Conservation (phyloP, 2,797 vertebrate species). For the Kryptolebias ocellatus region DNA sequence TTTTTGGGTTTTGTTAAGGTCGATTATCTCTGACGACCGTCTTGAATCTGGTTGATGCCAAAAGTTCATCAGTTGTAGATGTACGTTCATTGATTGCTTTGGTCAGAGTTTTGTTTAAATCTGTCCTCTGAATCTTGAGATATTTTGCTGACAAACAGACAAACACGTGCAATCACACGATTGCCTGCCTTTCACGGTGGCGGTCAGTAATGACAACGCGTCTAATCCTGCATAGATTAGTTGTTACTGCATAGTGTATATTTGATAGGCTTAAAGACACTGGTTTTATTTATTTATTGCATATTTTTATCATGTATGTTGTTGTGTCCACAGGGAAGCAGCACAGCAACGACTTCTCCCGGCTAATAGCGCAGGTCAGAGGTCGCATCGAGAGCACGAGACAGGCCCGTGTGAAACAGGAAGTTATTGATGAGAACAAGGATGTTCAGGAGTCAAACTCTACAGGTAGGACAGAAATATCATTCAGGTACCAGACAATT, state of each 20-base stretch:
- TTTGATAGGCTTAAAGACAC: no score
- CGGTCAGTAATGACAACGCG: not conserved
- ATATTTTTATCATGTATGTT: not conserved
- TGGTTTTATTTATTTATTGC: not conserved
- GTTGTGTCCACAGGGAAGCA: conserved; percentile 74
- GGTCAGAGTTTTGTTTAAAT: no score
- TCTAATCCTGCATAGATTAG: not conserved
- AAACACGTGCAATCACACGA: no score
- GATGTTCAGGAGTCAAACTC: conserved; percentile 17
- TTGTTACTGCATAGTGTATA: not conserved
- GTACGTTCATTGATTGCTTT: no score
- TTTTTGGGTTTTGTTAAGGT: no score
- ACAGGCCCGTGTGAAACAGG: conserved; percentile 53
- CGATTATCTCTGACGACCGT: no score
- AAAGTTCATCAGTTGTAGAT: no score
- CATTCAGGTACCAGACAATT: not conserved
- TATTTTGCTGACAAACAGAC: no score
- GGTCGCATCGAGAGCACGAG: conserved; percentile 60
- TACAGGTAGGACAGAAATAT: conserved; percentile 46
- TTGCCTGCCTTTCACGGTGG: no score
- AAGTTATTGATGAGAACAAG: conserved; percentile 38
- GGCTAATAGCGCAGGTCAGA: conserved; percentile 79
- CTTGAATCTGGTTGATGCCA: no score
- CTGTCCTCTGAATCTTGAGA: no score
- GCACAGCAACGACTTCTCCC: conserved; percentile 79